Conservation (phyloP, 2,113 vertebrate species). For the Poeciliopsis occidentalis region DNA sequence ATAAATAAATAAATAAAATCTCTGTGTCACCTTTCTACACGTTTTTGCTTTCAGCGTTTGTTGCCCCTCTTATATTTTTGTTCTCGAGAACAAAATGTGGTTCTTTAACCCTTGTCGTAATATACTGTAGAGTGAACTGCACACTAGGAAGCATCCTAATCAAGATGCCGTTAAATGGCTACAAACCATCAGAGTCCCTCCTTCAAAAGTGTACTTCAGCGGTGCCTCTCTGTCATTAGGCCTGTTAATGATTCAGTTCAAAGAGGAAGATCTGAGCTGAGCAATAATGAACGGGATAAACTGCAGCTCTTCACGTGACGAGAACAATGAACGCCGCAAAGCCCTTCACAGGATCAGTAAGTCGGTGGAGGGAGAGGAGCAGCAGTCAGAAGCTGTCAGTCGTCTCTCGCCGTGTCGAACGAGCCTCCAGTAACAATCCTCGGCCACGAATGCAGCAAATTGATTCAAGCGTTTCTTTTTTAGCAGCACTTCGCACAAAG, state of each 20-base stretch:
- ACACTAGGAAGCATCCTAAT: conserved; percentile 5
- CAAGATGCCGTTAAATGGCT: conserved; percentile 16
- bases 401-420: conserved; percentile 13
- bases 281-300: conserved; percentile 14
- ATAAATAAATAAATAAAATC: not conserved
- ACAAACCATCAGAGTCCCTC: conserved; percentile 3
- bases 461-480: conserved; percentile 9
- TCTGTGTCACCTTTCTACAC: no score
- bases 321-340: conserved; percentile 27
- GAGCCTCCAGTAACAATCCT: conserved; percentile 29
- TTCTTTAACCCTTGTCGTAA: not conserved
- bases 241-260: conserved; percentile 33
- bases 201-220: conserved; percentile 7
- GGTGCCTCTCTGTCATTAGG: conserved; percentile 18
- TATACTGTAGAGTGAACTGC: not conserved
- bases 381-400: no score
- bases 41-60: not conserved
- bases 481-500: conserved; percentile 6
- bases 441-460: conserved; percentile 13
- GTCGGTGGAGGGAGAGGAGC: no score
- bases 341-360: conserved; percentile 23
- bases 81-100: no score
- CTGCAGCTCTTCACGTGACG: conserved; percentile 18
- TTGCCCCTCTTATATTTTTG: no score
- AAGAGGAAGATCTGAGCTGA: conserved; percentile 12